Conservation (phyloP, 2,888 invertebrate species). For the Morinoia aosen region DNA sequence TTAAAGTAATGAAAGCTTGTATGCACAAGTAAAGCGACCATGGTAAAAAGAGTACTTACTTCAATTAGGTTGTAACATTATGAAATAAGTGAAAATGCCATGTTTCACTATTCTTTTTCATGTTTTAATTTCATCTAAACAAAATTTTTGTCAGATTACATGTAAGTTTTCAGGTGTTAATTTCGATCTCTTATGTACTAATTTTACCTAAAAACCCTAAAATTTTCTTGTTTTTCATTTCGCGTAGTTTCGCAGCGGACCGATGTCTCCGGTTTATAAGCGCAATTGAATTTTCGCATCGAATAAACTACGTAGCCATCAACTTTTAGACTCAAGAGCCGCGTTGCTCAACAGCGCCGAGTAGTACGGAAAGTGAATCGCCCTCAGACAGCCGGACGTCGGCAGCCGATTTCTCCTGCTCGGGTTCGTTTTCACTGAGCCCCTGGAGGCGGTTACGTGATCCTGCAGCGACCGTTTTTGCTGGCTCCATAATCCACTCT, state of each 20-base stretch:
- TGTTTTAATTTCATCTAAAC: not conserved
- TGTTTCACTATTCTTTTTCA: not conserved
- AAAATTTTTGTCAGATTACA: not conserved
- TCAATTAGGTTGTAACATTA: not conserved
- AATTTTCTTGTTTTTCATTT: not conserved
- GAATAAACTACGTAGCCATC: not conserved
- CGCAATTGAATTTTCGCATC: not conserved
- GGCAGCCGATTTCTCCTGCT: constrained; percentile 22
- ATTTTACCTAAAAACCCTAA: not conserved
- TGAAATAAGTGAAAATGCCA: not conserved
- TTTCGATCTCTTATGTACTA: not conserved
- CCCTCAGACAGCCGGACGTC: not conserved
- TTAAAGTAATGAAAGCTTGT: not conserved
- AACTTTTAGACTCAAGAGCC: not conserved
- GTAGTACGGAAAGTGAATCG: constrained; percentile 4
- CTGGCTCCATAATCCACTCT: not conserved
- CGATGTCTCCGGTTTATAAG: not conserved
- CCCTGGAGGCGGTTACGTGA: constrained; percentile 28
- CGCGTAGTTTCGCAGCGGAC: not conserved
- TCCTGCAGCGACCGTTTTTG: not conserved
- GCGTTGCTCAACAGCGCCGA: not conserved
- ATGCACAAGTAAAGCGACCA: not conserved
- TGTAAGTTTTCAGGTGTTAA: not conserved
- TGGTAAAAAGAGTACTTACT: not conserved
- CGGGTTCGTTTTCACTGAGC: constrained; percentile 41